Evolutionary conservation across 2,797 vertebrate genomes (phyloP), one percentile per base, ranked within the genome.

Genomic region (Paratrypauchen microcephalus): DNA sequence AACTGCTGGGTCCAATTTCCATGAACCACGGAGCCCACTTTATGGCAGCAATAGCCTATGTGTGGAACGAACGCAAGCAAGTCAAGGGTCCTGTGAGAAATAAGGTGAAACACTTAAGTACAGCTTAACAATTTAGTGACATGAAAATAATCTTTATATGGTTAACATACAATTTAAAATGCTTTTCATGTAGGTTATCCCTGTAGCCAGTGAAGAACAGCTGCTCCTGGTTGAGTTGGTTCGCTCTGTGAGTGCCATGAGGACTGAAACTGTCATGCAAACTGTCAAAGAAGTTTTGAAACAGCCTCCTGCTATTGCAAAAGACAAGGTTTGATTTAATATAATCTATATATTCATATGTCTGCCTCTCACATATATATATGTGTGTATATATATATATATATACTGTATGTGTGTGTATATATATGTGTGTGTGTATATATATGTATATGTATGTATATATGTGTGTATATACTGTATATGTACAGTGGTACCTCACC

Each of bases 1-100:
- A 99, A 86, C 93, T 99, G 54, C 78, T 99, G 70, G 97, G 98
- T 16, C 98, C 98, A 7, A 98, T 99, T 88, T 99, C 97, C 78
- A 98, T 99, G 97, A 98, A 99, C 91, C 98, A 99, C 0, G 97
- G 97, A 0, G 95, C 97, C 80, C 96, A 99, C 79, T 99, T 99
- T 85, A 99, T 99, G 98, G 98, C 97, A 80, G 97, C 98, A n/a
- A 95, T 99, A 73, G 98, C 98, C 0, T 99, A 97, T 70, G 98
- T 99, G 32, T 99, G 98, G 98, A 99, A 99, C 83, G 97, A 99
- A 89, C 95, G 98, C 86, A 97, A 93, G 74, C 95, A 94, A 71
- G 92, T 91, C 70, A 98, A 96, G 89, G 88, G 88, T 32, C 76
- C 93, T 56, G 89, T 93, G 45, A 94, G 96, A 83, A 95, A 95